These are phyloP conservation scores for Aythya baeri DNA, from an alignment of 2,113 vertebrate species.

Conservation along the genomic window DNA sequence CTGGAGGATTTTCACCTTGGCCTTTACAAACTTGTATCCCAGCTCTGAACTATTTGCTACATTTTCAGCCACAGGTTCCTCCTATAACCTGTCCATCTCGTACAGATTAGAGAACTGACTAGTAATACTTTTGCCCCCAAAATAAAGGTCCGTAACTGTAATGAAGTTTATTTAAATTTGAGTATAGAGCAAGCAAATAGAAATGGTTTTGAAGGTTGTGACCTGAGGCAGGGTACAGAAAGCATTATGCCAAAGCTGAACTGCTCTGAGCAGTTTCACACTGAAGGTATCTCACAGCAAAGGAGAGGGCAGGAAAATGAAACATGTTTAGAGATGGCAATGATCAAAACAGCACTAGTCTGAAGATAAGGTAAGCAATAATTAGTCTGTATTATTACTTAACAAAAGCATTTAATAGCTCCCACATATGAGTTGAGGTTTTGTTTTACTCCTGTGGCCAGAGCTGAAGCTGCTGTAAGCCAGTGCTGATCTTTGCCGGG, in stretches of 20 bases:
- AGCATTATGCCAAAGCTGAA: background rate
- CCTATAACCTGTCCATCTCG: background rate
- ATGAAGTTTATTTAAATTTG: background rate
- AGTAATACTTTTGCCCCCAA: background rate
- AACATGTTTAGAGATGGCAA: background rate
- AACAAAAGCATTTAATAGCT: background rate
- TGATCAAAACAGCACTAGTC: background rate
- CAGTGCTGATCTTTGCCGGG: fast-evolving
- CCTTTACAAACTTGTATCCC: background rate
- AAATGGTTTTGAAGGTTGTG: background rate
- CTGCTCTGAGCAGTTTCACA: background rate
- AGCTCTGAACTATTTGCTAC: background rate
- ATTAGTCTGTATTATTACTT: background rate
- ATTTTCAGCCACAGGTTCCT: background rate
- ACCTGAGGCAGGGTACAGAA: background rate
- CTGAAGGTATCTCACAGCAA: background rate
- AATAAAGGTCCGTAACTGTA: background rate
- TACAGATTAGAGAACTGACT: background rate
- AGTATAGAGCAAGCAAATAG: background rate
- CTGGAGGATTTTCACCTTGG: background rate
- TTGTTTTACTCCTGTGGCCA: background rate
- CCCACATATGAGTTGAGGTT: background rate
- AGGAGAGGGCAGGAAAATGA: background rate
- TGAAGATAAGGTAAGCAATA: background rate
- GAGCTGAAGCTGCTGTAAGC: background rate